A percentile compares a stretch with the other conserved stretches of the same genome.
Evolutionary conservation across 2,797 vertebrate species (phyloP).

Genomic region (Labeo calbasu): DNA sequence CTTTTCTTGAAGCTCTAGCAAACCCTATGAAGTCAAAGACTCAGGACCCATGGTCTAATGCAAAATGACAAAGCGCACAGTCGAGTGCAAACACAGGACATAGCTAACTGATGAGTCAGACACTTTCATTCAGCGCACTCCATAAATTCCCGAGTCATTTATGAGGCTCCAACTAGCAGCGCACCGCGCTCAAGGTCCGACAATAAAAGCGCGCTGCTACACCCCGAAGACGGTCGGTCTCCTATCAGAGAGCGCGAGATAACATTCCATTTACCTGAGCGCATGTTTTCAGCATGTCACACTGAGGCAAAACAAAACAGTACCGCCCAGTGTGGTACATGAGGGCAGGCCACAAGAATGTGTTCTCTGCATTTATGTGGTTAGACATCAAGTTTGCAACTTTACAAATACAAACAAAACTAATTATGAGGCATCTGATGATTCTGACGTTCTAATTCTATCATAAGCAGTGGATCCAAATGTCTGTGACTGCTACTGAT

Average conservation of each 20-base stretch:
- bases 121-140: constrained; percentile 59
- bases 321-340: constrained; percentile 48
- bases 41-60: constrained; percentile 57
- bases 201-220: constrained; percentile 49
- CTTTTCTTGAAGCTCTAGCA: constrained; percentile 6
- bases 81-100: constrained; percentile 68
- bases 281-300: constrained; percentile 61
- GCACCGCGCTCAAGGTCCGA: constrained; percentile 54
- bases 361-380: constrained; percentile 5
- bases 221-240: constrained; percentile 42
- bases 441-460: background rate
- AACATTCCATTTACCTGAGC: constrained; percentile 73
- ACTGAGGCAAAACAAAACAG: constrained; percentile 54
- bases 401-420: background rate
- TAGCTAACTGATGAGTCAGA: constrained; percentile 73
- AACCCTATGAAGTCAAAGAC: constrained; percentile 40
- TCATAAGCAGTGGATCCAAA: background rate
- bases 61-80: constrained; percentile 66
- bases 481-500: background rate
- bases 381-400: background rate
- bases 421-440: background rate
- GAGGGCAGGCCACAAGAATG: constrained; percentile 14
- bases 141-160: constrained; percentile 68
- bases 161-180: constrained; percentile 58
- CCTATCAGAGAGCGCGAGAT: constrained; percentile 62